Percentiles rank a stretch among this genome's conserved stretches.
Evolutionary conservation across 1,140 invertebrate genomes (phyloP).

Genomic region (Hirudo medicinalis): DNA sequence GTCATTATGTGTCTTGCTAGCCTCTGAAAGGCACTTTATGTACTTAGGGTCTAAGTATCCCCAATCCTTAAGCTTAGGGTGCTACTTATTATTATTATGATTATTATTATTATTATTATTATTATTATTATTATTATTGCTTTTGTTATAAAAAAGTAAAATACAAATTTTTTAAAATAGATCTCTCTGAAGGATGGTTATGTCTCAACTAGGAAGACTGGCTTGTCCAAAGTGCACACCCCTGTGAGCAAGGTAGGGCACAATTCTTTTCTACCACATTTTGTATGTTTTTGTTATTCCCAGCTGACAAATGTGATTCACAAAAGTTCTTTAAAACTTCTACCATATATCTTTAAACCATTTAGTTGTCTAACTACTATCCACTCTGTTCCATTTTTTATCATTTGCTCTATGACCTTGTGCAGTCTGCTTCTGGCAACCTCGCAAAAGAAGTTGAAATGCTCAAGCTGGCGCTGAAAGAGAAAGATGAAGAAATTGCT

Average conservation of each 20-base stretch:
- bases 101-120: neutral
- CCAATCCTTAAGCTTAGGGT: no score
- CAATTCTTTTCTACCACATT: no score
- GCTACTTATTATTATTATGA: no score
- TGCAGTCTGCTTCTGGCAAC: neutral
- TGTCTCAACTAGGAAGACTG: conserved; percentile 7
- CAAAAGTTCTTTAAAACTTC: no score
- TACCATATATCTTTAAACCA: no score
- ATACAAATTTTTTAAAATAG: neutral
- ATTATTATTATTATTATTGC: neutral
- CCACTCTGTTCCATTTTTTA: neutral
- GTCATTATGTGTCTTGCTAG: neutral
- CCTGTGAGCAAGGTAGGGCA: neutral
- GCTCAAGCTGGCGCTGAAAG: conserved; percentile 2
- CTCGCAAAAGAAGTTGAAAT: neutral
- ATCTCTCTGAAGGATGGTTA: conserved; percentile 13
- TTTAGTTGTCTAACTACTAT: no score
- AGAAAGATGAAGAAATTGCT: conserved; percentile 10
- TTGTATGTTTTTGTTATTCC: no score
- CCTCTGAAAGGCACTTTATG: no score
- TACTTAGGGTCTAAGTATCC: no score
- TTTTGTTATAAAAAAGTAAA: neutral
- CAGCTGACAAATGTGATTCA: no score
- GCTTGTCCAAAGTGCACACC: neutral
- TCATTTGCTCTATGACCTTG: neutral